These are phyloP conservation scores for Cryptotis parvus DNA, from an alignment of 2,113 vertebrate species.

Conservation along the genomic window DNA sequence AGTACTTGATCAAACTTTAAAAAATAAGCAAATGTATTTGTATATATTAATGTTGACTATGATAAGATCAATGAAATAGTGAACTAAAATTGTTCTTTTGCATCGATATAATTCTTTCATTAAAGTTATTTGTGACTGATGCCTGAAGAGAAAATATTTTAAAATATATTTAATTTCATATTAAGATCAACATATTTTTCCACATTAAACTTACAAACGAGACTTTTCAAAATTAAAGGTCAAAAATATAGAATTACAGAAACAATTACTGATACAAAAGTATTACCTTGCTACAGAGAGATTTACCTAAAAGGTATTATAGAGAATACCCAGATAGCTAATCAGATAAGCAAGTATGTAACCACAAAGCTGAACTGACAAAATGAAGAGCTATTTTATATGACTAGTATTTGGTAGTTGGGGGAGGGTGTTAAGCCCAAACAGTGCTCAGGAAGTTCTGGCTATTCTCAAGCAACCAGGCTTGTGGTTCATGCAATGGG, in stretches of 20 bases:
- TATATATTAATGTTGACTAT: neutral
- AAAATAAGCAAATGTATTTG: neutral
- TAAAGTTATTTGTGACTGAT: conserved; percentile 17
- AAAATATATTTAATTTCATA: conserved; percentile 36
- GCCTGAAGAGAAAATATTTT: conserved; percentile 47
- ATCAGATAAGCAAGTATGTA: neutral
- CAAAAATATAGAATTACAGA: neutral
- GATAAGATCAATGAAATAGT: conserved; percentile 7
- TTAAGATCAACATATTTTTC: neutral
- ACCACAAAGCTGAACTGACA: neutral
- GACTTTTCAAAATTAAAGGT: neutral
- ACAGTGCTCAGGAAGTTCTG: no score
- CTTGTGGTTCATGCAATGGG: no score
- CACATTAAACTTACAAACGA: neutral
- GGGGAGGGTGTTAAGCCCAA: no score
- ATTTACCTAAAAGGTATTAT: neutral
- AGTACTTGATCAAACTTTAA: neutral
- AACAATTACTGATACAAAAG: no score
- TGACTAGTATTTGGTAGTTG: no score
- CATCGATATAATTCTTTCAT: conserved; percentile 46
- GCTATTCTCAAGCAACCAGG: no score
- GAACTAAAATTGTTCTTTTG: conserved; percentile 40
- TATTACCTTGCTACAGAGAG: no score
- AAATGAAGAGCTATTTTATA: neutral
- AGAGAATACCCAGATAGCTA: neutral